Conservation (phyloP, 2,797 vertebrate species). For the Chaetodon trifasciatus region DNA sequence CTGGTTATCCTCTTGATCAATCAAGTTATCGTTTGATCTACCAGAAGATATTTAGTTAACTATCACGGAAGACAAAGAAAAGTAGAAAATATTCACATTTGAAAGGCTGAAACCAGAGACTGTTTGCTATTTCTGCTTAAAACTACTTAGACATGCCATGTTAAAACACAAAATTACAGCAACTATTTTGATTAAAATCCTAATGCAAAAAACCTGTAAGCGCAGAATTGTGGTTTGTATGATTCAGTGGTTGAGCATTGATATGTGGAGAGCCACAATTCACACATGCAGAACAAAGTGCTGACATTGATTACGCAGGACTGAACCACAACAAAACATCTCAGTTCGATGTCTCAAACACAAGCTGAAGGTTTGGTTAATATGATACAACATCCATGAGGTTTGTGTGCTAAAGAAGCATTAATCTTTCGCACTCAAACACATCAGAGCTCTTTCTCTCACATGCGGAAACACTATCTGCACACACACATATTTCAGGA, state of each 20-base stretch:
- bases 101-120: neutral
- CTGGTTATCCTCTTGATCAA: neutral
- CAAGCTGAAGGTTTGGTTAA: slow-evolving; percentile 4
- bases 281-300: neutral
- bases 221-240: neutral
- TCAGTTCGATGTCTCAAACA: neutral
- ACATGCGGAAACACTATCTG: slow-evolving; percentile 35
- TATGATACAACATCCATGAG: neutral
- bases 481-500: slow-evolving; percentile 40
- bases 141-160: no score
- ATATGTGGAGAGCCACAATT: neutral
- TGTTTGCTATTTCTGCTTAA: neutral
- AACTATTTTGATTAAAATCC: neutral
- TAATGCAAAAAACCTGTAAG: neutral
- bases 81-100: neutral
- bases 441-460: slow-evolving; percentile 14
- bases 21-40: no score
- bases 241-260: neutral
- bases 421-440: slow-evolving; percentile 1
- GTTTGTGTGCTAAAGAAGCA: slow-evolving; percentile 3
- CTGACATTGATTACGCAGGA: neutral
- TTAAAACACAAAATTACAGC: no score
- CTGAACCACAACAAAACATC: neutral
- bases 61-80: neutral
- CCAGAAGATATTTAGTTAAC: neutral